phyloP scores from a whole-genome alignment of 2,888 invertebrate genomes.

The Phalera bucephala region DNA sequence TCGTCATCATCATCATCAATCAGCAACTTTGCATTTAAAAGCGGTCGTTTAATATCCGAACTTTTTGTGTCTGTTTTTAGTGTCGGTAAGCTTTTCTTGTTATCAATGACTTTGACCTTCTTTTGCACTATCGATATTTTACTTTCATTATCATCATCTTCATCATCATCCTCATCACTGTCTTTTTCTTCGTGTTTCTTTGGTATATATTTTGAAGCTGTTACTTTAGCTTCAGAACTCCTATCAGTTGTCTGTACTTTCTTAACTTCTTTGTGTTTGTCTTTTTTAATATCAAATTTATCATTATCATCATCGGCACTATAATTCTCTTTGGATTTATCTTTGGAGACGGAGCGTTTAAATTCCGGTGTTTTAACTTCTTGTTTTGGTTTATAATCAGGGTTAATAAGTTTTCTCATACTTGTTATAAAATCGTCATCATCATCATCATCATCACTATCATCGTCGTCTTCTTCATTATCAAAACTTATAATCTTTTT shows the following conservation, averaged over 20 bases:
- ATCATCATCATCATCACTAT: slow-evolving; percentile 28
- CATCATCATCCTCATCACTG: slow-evolving; percentile 23
- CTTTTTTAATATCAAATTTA: background rate
- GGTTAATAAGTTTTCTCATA: background rate
- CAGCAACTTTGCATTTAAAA: slow-evolving; percentile 8
- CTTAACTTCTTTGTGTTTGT: background rate
- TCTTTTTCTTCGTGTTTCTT: background rate
- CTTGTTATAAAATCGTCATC: slow-evolving; percentile 27
- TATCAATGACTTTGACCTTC: slow-evolving; percentile 5
- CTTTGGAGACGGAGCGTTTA: slow-evolving; percentile 12
- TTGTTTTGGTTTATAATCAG: slow-evolving; percentile 15
- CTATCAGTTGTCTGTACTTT: background rate
- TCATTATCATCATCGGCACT: slow-evolving; percentile 32
- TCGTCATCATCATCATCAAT: slow-evolving; percentile 12
- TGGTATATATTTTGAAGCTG: background rate
- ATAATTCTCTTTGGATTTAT: slow-evolving; percentile 18
- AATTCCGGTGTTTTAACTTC: slow-evolving; percentile 12
- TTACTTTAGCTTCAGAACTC: background rate
- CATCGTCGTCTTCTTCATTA: slow-evolving; percentile 28
- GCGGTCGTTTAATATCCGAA: slow-evolving; percentile 5
- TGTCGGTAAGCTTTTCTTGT: slow-evolving; percentile 18
- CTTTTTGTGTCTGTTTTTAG: slow-evolving; percentile 10
- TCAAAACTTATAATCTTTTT: slow-evolving; percentile 21
- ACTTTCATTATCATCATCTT: slow-evolving; percentile 14
- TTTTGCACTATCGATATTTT: slow-evolving; percentile 1